A percentile compares a stretch with the other conserved stretches of the same genome.
These are phyloP conservation scores for Drosophila helvetica DNA, from an alignment of 2,888 invertebrate species.

Conservation along the genomic window DNA sequence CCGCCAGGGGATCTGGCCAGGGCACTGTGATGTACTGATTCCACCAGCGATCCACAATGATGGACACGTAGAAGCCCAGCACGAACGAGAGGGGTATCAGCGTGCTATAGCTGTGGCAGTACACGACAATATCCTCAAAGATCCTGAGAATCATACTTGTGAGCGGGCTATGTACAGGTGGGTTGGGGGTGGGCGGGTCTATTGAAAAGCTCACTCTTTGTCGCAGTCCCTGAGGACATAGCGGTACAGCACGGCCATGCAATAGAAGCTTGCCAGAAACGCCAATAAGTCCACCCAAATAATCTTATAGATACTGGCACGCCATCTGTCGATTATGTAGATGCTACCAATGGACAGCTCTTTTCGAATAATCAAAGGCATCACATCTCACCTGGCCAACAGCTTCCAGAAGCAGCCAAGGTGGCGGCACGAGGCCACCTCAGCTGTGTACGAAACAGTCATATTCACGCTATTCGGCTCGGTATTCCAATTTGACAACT, in stretches of 20 bases:
- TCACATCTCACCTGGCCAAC: conserved; percentile 64
- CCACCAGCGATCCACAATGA: conserved; percentile 97
- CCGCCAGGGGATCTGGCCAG: conserved; percentile 93
- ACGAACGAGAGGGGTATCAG: conserved; percentile 96
- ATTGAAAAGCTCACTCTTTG: conserved; percentile 50
- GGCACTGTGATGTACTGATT: conserved; percentile 92
- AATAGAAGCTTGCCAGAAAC: conserved; percentile 91
- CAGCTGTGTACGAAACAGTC: conserved; percentile 80
- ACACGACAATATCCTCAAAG: conserved; percentile 92
- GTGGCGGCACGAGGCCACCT: conserved; percentile 75
- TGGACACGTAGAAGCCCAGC: conserved; percentile 95
- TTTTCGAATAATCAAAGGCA: neutral
- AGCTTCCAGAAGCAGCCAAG: conserved; percentile 79
- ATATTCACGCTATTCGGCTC: conserved; percentile 42
- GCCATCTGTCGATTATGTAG: conserved; percentile 88
- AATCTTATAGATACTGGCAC: conserved; percentile 96
- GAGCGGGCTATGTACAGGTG: too few species aligned
- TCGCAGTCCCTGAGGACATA: conserved; percentile 22
- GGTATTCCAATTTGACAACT: conserved; percentile 34
- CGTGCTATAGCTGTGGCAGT: conserved; percentile 92
- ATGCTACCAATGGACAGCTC: neutral
- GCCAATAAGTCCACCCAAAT: conserved; percentile 94
- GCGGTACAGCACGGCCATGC: conserved; percentile 73
- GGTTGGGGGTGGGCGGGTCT: too few species aligned
- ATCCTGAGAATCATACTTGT: conserved; percentile 84